Evolutionary conservation across 2,888 invertebrate genomes (phyloP), one percentile per base, ranked within the genome.

Genomic region (Drosophila neoperkinsi): DNA sequence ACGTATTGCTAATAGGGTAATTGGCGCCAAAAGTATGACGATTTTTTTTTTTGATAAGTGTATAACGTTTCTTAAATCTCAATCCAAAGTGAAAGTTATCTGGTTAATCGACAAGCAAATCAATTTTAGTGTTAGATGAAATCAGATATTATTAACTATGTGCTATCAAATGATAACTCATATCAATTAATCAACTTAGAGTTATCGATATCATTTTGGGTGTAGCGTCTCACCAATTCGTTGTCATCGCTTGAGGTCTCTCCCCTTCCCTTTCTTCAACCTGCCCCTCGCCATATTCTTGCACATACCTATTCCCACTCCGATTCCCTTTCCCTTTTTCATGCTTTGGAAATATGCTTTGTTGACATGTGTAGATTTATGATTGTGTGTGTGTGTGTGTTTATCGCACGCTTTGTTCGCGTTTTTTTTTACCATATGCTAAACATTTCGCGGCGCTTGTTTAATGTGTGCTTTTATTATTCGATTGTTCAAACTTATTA

Each of bases 381-480:
- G 62, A 67, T 31, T 68, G 41, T 68, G 49, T 71, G 67, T 63
- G 71, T 71, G 64, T 71, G 64, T 70, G 64, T 70, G 67, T 65
- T 83, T 83, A 70, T 81, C 79, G 71, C 82, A 79, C 82, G 79
- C 79, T 77, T 70, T 76, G 83, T 69, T 72, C 62, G 79, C 79
- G 36, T 79, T 78, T 46, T 46, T 43, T 43, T 79, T 53, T 69
- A 73, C 78, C 88, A 82, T 84, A 82, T 84, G 88, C 82, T 74
- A 82, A 74, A 71, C 79, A 79, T 79, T 82, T 82, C 53, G 81
- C 62, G 81, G 73, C 77, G 77, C 77, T 74, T 68, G 55, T 77
- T 51, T 58, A 72, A 72, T 58, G 63, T 49, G 74, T 52, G 79
- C 60, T 78, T 81, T 78, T 77, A 59, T 81, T 64, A 58, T 77